Evolutionary conservation across 2,113 vertebrate species (phyloP).

Genomic region (Psittacara wagleri): DNA sequence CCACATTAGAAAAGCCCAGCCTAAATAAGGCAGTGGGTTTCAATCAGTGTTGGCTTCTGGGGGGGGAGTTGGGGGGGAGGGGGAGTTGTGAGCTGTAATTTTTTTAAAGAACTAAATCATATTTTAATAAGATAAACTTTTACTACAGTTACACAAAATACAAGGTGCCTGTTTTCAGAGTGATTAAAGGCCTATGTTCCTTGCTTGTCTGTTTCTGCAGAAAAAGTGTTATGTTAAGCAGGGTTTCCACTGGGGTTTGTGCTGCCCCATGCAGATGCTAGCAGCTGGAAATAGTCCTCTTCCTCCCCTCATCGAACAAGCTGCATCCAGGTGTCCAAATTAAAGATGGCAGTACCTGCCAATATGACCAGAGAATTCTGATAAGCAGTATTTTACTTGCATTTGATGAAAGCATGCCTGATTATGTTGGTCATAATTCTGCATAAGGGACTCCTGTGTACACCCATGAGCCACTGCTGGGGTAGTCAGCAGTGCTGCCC

Average conservation of each 20-base stretch:
- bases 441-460: background rate
- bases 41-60: background rate
- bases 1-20: background rate
- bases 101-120: background rate
- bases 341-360: background rate
- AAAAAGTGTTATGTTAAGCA: background rate
- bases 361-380: background rate
- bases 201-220: background rate
- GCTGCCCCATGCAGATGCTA: background rate
- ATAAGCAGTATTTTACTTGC: background rate
- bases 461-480: background rate
- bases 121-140: background rate
- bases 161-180: background rate
- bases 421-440: background rate
- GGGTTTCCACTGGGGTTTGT: background rate
- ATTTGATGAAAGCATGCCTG: background rate
- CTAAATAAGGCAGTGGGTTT: background rate
- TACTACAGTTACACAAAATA: background rate
- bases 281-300: background rate
- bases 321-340: background rate
- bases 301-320: background rate
- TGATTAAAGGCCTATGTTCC: background rate
- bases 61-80: accelerated
- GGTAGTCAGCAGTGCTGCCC: background rate
- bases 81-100: background rate